Evolutionary conservation across 2,113 vertebrate genomes (phyloP).

Genomic region (Alethe diademata): DNA sequence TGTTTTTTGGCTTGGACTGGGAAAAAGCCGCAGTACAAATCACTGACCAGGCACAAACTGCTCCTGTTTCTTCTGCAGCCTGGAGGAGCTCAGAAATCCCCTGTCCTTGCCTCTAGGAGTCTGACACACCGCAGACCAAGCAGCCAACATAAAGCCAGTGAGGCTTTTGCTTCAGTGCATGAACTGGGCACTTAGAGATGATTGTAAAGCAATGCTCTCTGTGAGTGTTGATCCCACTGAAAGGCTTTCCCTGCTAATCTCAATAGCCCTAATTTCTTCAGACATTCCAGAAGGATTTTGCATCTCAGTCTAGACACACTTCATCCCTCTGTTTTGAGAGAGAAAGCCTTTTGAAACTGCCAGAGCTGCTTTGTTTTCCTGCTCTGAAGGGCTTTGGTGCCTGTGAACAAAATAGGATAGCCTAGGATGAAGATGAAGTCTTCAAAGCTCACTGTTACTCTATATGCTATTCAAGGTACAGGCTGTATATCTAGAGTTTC

Average conservation of each 20-base stretch:
- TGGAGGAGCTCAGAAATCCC: not conserved
- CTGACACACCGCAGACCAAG: not conserved
- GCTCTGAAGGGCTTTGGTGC: slow-evolving; percentile 21
- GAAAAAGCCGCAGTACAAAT: not conserved
- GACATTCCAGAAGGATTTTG: slow-evolving; percentile 58
- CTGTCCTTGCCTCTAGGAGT: not conserved
- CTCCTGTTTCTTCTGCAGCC: not conserved
- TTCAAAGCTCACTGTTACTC: slow-evolving; percentile 1
- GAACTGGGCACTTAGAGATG: not conserved
- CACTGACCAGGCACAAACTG: not conserved
- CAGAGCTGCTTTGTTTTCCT: slow-evolving; percentile 36
- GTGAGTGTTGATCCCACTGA: slow-evolving; percentile 32
- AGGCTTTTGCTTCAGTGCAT: not conserved
- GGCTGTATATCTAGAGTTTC: not conserved
- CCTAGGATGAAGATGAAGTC: slow-evolving; percentile 4
- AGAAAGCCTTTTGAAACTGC: slow-evolving; percentile 49
- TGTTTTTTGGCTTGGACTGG: not conserved
- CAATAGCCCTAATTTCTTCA: slow-evolving; percentile 49
- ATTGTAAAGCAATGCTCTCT: not conserved
- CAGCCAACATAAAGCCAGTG: not conserved
- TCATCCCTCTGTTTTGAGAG: slow-evolving; percentile 49
- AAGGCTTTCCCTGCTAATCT: slow-evolving; percentile 37
- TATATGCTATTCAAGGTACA: not conserved
- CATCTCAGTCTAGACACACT: slow-evolving; percentile 43
- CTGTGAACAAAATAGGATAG: slow-evolving; percentile 2